Base-by-base conservation (phyloP, 2,113 vertebrate genomes). In the Papio anubis region DNA sequence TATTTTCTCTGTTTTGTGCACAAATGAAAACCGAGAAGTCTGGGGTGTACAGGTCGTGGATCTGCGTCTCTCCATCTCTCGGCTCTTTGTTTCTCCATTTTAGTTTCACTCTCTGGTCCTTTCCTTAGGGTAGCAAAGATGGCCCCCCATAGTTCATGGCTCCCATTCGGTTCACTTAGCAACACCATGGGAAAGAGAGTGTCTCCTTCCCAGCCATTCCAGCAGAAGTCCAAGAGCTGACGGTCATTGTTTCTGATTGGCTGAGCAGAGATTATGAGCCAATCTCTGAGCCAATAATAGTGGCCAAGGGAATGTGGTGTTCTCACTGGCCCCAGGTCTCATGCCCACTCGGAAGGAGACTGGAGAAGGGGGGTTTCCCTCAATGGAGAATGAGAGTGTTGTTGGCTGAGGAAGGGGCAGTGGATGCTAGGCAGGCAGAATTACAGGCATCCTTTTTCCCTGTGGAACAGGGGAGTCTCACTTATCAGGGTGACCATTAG, bases 221-320 rank as follows among this genome's bases (percentile, higher is more conserved):
- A 83, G 57, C 55, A 30, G 13, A 91, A 87, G 30, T 61, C 94
- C 57, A 32, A 64, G 48, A 50, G 70, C 76, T 57, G 25, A 32
- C 45, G 64, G 43, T 95, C 97, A 97, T 98, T 98, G 97, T 98
- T 90, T 96, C 85, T 79, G 94, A 98, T 97, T 98, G 97, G 97
- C 84, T 10, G 55, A 81, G 64, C 84, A 85, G 89, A 92, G 61
- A 75, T 84, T 70, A 45, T 1, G 20, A 85, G 32, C 90, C 50
- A 68, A 0, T 40, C 9, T 72, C 76, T 79, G 52, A 92, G 1
- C 98, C 97, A 97, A 93, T 98, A 96, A 96, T 90, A 79, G 43
- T 43, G 50, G 45, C 90, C 48, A 9, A 6, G 57, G 57, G 38
- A 82, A 86, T 52, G 5, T 12, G 6, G 61, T 30, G 82, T 93